Conservation (phyloP, 1,140 invertebrate genomes). For the Papilio aristodemus region DNA sequence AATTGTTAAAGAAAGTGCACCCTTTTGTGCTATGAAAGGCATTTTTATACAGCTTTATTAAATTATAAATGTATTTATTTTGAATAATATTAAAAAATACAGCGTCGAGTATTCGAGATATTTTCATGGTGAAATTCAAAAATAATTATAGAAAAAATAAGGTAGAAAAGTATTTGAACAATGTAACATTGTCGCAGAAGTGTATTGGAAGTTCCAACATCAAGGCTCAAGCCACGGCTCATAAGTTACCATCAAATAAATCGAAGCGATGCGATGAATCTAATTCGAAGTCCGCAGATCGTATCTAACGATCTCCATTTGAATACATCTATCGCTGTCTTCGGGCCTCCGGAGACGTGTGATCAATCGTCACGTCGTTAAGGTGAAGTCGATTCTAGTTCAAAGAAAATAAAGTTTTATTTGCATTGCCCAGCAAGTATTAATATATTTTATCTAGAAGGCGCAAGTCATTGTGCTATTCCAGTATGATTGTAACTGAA, state of each 20-base stretch:
- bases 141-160: too few relatives aligned
- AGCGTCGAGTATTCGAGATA: too few relatives aligned
- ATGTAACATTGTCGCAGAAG: background rate
- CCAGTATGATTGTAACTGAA: slow-evolving; percentile 4
- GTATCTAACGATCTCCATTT: slow-evolving; percentile 34
- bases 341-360: slow-evolving; percentile 30
- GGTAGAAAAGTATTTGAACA: too few relatives aligned
- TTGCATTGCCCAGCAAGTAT: background rate
- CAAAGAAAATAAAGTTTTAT: slow-evolving; percentile 26
- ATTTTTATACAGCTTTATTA: background rate
- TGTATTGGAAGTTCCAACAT: background rate
- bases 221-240: slow-evolving; percentile 23
- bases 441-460: background rate
- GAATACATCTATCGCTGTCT: slow-evolving; percentile 34
- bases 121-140: too few relatives aligned
- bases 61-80: too few relatives aligned
- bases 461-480: slow-evolving; percentile 21
- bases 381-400: slow-evolving; percentile 26
- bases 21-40: background rate
- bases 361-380: slow-evolving; percentile 27
- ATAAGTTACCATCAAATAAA: slow-evolving; percentile 32
- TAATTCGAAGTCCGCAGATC: slow-evolving; percentile 31
- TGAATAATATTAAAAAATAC: too few relatives aligned
- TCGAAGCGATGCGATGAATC: slow-evolving; percentile 30
- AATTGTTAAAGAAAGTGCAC: slow-evolving; percentile 27